A percentile compares a stretch with the other conserved stretches of the same genome.
These are phyloP conservation scores for Scartelaos histophorus DNA, from an alignment of 2,113 vertebrate genomes.

Conservation along the genomic window DNA sequence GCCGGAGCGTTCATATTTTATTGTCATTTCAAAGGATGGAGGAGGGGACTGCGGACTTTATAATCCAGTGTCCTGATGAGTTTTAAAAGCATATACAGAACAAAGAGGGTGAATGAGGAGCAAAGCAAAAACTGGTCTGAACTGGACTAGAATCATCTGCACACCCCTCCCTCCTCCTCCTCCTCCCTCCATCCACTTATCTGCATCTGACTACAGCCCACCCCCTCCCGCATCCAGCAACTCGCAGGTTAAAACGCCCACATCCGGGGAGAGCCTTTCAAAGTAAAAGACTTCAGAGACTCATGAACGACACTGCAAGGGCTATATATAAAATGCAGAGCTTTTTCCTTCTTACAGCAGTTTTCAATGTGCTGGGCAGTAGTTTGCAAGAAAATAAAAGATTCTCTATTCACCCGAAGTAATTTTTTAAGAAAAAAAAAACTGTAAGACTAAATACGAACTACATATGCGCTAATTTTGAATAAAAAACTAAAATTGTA, in stretches of 20 bases:
- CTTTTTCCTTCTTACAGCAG: too few relatives aligned
- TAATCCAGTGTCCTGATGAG: background rate
- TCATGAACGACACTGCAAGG: background rate
- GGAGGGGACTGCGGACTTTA: background rate
- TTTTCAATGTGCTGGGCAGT: too few relatives aligned
- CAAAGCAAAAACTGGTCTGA: slow-evolving; percentile 77
- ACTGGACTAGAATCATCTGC: slow-evolving; percentile 75
- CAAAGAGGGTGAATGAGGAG: slow-evolving; percentile 54
- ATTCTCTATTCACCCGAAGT: too few relatives aligned
- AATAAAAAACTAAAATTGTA: too few relatives aligned
- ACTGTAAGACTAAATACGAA: too few relatives aligned
- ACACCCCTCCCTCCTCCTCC: slow-evolving; percentile 30
- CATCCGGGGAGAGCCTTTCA: background rate
- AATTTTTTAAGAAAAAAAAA: too few relatives aligned
- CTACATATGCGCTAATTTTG: too few relatives aligned
- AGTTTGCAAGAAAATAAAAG: too few relatives aligned
- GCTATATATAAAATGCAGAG: background rate
- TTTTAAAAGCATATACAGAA: slow-evolving; percentile 9
- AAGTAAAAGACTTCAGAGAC: slow-evolving; percentile 23
- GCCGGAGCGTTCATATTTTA: background rate
- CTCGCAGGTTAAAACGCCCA: rapidly evolving
- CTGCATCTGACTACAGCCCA: slow-evolving; percentile 3
- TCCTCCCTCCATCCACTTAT: slow-evolving; percentile 31
- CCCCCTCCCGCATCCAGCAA: background rate
- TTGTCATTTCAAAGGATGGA: background rate